Evolutionary conservation across 1,140 invertebrate species (phyloP).

Genomic region (Thaumatotibia leucotreta): DNA sequence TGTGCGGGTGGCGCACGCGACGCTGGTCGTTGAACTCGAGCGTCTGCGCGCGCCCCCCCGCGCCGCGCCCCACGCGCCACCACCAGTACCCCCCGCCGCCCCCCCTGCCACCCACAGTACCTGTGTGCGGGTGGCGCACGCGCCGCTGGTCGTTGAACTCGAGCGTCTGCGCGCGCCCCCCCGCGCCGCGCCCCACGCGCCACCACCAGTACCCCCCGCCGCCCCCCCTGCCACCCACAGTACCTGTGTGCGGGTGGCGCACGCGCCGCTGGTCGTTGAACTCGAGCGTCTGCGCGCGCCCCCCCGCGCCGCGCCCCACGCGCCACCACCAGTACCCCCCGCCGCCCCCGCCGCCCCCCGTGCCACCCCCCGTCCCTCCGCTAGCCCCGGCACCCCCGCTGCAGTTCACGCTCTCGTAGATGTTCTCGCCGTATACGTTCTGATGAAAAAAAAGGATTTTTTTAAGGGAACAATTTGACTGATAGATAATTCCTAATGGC

Average conservation of each 20-base stretch:
- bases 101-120: too few species aligned
- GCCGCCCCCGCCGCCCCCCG: slow-evolving; percentile 13
- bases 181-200: too few species aligned
- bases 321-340: slow-evolving; percentile 21
- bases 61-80: too few species aligned
- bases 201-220: slow-evolving; percentile 20
- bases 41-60: too few species aligned
- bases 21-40: too few species aligned
- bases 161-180: too few species aligned
- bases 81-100: too few species aligned
- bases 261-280: slow-evolving; percentile 38
- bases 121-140: slow-evolving; percentile 11
- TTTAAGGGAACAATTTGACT: too few species aligned
- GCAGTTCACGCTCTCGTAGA: slow-evolving; percentile 10
- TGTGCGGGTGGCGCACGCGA: too few species aligned
- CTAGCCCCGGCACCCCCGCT: slow-evolving; percentile 10
- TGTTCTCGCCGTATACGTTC: slow-evolving; percentile 3
- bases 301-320: slow-evolving; percentile 25
- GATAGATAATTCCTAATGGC: too few species aligned
- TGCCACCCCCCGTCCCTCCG: background rate
- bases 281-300: slow-evolving; percentile 50
- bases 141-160: too few species aligned
- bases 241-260: background rate
- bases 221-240: too few species aligned
- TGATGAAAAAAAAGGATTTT: background rate